Conservation (phyloP, 2,797 vertebrate species). For the Hippopotamyrus pictus region DNA sequence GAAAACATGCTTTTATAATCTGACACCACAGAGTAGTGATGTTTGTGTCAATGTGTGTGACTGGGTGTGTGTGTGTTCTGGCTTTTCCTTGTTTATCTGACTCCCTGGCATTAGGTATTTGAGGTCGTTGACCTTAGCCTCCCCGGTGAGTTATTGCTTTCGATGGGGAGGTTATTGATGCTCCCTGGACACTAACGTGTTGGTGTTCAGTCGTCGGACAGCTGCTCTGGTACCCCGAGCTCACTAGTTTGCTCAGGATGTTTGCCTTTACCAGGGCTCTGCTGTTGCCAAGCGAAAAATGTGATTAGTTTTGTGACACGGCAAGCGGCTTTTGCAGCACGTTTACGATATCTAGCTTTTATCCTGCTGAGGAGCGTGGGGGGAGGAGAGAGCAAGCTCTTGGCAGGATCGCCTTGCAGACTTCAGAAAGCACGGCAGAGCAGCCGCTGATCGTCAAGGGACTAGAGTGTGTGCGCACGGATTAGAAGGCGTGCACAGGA, state of each 20-base stretch:
- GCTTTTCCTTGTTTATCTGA: not conserved
- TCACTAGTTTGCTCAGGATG: not conserved
- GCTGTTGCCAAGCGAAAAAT: conserved; percentile 11
- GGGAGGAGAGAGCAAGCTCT: not conserved
- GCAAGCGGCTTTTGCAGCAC: not conserved
- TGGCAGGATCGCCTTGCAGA: not conserved
- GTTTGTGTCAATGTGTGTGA: not conserved
- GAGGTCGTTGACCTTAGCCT: not conserved
- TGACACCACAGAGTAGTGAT: not conserved
- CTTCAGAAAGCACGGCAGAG: not conserved
- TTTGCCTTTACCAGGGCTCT: not conserved
- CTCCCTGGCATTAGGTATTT: not conserved
- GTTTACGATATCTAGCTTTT: not conserved
- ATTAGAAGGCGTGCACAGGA: not conserved
- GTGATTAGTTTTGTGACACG: not conserved
- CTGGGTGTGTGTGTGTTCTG: not conserved
- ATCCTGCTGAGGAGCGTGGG: conserved; percentile 10
- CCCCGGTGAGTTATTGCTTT: not conserved
- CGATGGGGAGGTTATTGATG: not conserved
- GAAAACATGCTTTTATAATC: not conserved
- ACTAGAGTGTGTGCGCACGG: not conserved
- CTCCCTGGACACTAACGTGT: not conserved
- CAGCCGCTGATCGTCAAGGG: not conserved
- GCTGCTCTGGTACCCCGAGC: not conserved
- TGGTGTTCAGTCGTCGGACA: not conserved